A percentile compares a stretch with the other conserved stretches of the same genome.
Conservation (phyloP, 2,888 invertebrate species). For the Phania funesta region DNA sequence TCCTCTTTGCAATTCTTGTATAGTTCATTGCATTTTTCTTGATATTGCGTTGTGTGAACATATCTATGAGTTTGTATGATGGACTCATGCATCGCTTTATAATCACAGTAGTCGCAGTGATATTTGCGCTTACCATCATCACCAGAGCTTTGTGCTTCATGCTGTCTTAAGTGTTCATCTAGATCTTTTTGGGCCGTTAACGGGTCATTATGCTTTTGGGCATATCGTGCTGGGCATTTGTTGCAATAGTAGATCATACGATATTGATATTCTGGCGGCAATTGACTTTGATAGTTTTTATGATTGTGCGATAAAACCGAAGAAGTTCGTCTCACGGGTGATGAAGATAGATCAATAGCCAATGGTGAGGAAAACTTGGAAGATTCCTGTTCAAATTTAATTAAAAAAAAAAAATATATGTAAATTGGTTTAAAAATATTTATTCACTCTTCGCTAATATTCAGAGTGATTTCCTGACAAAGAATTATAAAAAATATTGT, state of each 20-base stretch:
- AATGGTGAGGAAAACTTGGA: constrained; percentile 67
- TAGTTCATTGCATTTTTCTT: constrained; percentile 87
- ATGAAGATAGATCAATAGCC: constrained; percentile 73
- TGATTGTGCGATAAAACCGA: constrained; percentile 17
- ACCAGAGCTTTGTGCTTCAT: constrained; percentile 56
- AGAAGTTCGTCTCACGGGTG: constrained; percentile 26
- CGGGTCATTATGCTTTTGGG: constrained; percentile 81
- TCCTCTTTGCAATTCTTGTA: constrained; percentile 85
- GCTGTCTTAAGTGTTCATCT: constrained; percentile 84
- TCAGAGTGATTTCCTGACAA: too few species aligned
- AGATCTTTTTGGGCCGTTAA: constrained; percentile 86
- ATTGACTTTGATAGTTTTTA: constrained; percentile 79
- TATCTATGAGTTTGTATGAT: constrained; percentile 86
- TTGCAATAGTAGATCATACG: constrained; percentile 86
- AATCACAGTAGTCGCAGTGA: constrained; percentile 89
- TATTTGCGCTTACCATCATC: constrained; percentile 76
- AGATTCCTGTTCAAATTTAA: constrained; percentile 52
- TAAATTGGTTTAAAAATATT: not conserved
- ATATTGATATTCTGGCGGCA: constrained; percentile 64
- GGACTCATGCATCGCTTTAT: constrained; percentile 86
- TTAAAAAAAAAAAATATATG: not conserved
- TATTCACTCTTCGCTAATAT: too few species aligned
- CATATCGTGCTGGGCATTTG: constrained; percentile 88
- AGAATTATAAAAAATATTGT: too few species aligned
- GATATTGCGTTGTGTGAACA: constrained; percentile 90